phyloP scores from a whole-genome alignment of 2,113 vertebrate species.

The Actinemys pallida region DNA sequence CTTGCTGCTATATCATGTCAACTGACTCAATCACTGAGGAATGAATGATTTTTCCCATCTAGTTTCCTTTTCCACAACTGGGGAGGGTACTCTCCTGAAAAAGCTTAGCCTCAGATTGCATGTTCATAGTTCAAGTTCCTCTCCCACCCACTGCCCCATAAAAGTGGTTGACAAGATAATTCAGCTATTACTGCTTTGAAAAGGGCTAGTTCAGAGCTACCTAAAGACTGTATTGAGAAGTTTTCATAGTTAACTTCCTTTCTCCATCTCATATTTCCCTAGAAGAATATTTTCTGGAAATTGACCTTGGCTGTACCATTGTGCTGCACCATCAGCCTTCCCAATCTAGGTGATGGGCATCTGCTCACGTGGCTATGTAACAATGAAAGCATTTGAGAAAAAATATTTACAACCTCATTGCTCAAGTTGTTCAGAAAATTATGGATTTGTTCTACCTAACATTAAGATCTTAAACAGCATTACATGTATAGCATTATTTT shows the following conservation, averaged over 20 bases:
- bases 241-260: conserved; percentile 18
- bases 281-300: conserved; percentile 42
- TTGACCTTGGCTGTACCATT: neutral
- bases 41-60: neutral
- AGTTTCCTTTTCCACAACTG: neutral
- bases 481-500: neutral
- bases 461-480: neutral
- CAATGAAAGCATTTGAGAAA: neutral
- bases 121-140: neutral
- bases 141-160: no score
- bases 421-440: no score
- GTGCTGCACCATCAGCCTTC: neutral
- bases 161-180: neutral
- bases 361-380: conserved; percentile 7
- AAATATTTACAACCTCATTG: neutral
- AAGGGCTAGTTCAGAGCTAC: neutral
- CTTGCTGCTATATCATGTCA: neutral
- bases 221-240: neutral
- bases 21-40: neutral
- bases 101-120: neutral
- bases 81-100: neutral
- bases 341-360: neutral
- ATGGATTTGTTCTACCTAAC: no score
- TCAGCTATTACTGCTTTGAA: neutral
- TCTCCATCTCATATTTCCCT: conserved; percentile 25